Conservation (phyloP, 2,113 vertebrate genomes). For the Casuarius casuarius region DNA sequence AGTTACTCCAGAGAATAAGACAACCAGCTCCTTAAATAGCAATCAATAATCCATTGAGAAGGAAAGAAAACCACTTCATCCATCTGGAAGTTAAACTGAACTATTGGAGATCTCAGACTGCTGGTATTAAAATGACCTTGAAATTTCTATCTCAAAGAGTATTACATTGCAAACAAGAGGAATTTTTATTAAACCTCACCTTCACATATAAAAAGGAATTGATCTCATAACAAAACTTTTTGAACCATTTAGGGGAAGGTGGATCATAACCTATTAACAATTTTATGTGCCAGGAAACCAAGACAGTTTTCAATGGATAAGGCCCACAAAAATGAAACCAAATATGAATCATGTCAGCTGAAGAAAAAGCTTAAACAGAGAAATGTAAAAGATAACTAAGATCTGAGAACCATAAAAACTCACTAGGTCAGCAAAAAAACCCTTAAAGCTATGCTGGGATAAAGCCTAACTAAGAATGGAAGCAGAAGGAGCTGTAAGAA, state of each 20-base stretch:
- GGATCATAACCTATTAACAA: not conserved
- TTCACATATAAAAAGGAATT: not conserved
- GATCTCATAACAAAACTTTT: not conserved
- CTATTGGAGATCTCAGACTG: not conserved
- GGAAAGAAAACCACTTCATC: not conserved
- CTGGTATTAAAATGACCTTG: not conserved
- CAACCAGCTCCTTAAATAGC: not conserved
- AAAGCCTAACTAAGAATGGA: not conserved
- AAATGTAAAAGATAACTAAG: not conserved
- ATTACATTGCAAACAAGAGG: not conserved
- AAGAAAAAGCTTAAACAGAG: not conserved
- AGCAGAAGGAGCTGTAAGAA: not conserved
- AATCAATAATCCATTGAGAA: not conserved
- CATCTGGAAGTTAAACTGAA: not conserved
- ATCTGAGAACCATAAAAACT: not conserved
- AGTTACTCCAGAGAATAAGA: not conserved
- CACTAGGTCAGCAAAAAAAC: not conserved
- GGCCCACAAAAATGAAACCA: not conserved
- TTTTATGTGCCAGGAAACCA: not conserved
- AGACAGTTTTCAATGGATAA: not conserved
- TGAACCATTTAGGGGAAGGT: not conserved
- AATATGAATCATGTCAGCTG: not conserved
- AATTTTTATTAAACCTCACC: not conserved
- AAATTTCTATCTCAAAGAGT: constrained; percentile 14
- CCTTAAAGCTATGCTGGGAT: not conserved